Conservation (phyloP, 2,888 invertebrate species). For the Mactromeris polynyma region DNA sequence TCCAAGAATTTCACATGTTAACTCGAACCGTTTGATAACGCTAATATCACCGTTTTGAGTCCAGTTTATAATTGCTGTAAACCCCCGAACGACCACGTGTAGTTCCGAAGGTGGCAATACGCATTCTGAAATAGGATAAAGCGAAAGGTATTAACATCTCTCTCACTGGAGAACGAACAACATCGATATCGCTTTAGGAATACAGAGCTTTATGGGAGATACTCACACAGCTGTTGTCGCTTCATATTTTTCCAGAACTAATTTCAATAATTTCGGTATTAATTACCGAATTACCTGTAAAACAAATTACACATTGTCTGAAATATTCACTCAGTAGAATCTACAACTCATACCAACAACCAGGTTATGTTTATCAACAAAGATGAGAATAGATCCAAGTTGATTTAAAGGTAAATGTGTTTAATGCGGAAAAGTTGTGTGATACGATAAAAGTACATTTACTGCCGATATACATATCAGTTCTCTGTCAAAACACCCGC, state of each 20-base stretch:
- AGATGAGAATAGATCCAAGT: background rate
- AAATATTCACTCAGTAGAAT: background rate
- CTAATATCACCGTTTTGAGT: slow-evolving; percentile 38
- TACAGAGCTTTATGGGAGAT: background rate
- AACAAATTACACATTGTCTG: background rate
- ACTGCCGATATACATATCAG: too few species aligned
- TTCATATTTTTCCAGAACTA: background rate
- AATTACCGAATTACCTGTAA: background rate
- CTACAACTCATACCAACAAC: background rate
- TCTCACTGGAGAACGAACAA: background rate
- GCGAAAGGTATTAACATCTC: background rate
- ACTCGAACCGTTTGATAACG: slow-evolving; percentile 47
- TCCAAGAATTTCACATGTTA: slow-evolving; percentile 56
- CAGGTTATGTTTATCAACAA: background rate
- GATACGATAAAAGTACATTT: too few species aligned
- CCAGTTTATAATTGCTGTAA: slow-evolving; percentile 55
- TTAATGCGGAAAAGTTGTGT: too few species aligned
- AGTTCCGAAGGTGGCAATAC: slow-evolving; percentile 46
- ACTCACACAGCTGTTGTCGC: background rate
- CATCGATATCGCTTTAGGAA: slow-evolving; percentile 3
- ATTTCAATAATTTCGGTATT: background rate
- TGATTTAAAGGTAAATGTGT: background rate
- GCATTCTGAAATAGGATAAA: slow-evolving; percentile 42
- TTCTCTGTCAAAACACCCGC: background rate
- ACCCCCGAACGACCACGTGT: slow-evolving; percentile 48